A percentile compares a stretch with the other conserved stretches of the same genome.
These are phyloP conservation scores for Eumeta japonica DNA, from an alignment of 1,140 invertebrate species.

Conservation along the genomic window DNA sequence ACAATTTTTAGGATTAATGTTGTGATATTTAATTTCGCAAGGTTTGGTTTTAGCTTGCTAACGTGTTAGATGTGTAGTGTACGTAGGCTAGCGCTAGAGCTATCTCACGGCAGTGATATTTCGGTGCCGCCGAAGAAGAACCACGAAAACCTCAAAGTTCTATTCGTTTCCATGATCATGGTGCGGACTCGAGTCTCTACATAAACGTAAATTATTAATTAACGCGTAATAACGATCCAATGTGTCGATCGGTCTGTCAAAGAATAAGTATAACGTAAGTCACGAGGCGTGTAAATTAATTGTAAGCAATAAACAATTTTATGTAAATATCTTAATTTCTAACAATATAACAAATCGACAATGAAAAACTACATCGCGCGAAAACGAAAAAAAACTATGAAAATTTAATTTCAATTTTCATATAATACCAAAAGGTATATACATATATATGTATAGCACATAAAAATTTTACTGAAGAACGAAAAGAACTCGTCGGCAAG, in stretches of 20 bases:
- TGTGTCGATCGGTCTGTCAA: not conserved
- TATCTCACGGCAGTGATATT: slow-evolving; percentile 21
- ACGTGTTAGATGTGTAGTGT: slow-evolving; percentile 36
- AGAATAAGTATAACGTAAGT: not conserved
- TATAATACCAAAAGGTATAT: not conserved
- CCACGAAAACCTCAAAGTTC: no score
- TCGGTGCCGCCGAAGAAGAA: no score
- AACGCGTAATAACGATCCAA: no score
- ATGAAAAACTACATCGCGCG: slow-evolving; percentile 5
- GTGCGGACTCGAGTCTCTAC: no score
- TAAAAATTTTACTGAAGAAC: no score
- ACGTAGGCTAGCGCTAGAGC: slow-evolving; percentile 19
- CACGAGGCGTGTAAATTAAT: slow-evolving; percentile 9
- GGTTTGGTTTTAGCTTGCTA: slow-evolving; percentile 31
- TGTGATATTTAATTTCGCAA: slow-evolving; percentile 41
- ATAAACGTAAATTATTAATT: no score
- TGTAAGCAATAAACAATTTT: no score
- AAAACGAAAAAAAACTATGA: slow-evolving; percentile 22
- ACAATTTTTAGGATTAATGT: slow-evolving; percentile 49
- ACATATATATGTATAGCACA: no score
- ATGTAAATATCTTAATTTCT: no score
- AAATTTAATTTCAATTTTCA: slow-evolving; percentile 37
- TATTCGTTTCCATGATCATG: no score
- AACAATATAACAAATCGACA: not conserved
- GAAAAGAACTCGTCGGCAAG: no score